phyloP scores from a whole-genome alignment of 2,113 vertebrate genomes.

The Eretmodus cyanostictus region DNA sequence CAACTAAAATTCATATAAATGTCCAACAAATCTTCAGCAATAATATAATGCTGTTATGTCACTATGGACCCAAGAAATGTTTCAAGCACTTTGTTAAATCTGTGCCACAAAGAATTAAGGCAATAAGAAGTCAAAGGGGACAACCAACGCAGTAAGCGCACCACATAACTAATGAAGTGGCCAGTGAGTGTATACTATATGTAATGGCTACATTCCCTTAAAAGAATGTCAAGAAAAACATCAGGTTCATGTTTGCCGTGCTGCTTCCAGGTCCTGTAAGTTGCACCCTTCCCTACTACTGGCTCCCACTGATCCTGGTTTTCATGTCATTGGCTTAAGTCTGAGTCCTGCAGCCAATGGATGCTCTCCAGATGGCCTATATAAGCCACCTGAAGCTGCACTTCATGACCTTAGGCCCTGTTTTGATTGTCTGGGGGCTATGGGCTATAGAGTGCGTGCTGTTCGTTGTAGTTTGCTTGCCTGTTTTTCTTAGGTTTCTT shows the following conservation, averaged over 20 bases:
- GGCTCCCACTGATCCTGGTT: not conserved
- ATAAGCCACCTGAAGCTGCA: not conserved
- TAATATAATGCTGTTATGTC: not conserved
- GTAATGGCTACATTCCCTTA: not conserved
- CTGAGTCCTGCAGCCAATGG: not conserved
- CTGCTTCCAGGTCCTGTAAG: not conserved
- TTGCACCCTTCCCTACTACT: not conserved
- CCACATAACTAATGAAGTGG: accelerated
- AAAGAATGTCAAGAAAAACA: not conserved
- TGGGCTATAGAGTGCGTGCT: not conserved
- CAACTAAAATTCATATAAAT: not conserved
- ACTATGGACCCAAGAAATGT: not conserved
- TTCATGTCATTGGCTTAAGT: not conserved
- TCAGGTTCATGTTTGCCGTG: not conserved
- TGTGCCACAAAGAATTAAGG: not conserved
- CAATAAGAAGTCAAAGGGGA: accelerated
- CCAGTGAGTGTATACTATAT: accelerated
- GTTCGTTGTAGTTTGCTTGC: not conserved
- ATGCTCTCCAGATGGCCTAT: not conserved
- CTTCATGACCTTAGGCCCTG: not conserved
- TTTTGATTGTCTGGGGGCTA: not conserved
- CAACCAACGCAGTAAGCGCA: accelerated
- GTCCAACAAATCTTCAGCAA: not conserved
- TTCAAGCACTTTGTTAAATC: not conserved
- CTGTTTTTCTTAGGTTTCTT: not conserved